Percentiles rank a stretch among this genome's conserved stretches.
These are phyloP conservation scores for Setipinna tenuifilis DNA, from an alignment of 2,797 vertebrate species.

Conservation along the genomic window DNA sequence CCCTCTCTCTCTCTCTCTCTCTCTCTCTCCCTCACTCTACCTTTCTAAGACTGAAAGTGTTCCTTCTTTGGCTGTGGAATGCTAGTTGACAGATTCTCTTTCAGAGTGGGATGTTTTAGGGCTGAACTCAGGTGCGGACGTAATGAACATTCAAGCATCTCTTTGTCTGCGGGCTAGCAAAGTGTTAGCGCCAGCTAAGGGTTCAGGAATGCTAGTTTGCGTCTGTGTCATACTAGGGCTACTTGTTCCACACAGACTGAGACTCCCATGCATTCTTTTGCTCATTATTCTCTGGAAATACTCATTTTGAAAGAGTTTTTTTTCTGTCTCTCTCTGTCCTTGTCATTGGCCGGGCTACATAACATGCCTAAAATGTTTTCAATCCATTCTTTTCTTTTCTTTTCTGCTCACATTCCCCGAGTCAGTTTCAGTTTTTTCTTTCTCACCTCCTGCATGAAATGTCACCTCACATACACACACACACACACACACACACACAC, in stretches of 20 bases:
- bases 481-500: not conserved
- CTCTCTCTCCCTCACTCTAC: conserved; percentile 45
- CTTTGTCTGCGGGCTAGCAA: conserved; percentile 50
- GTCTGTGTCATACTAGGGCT: conserved; percentile 45
- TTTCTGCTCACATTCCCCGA: not conserved
- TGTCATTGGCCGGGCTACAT: not conserved
- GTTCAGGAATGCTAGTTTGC: conserved; percentile 50
- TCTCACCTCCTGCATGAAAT: conserved; percentile 14
- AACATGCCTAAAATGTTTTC: conserved; percentile 17
- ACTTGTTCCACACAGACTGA: conserved; percentile 37
- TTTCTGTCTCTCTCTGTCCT: not conserved
- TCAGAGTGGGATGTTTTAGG: conserved; percentile 46
- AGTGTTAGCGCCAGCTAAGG: conserved; percentile 28
- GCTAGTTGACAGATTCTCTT: conserved; percentile 34
- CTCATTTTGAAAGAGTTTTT: conserved; percentile 12
- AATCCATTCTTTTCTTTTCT: not conserved
- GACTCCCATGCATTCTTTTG: conserved; percentile 58
- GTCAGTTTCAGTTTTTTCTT: conserved; percentile 3
- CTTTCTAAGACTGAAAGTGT: conserved; percentile 40
- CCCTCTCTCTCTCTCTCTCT: conserved; percentile 42
- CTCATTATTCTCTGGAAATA: not conserved
- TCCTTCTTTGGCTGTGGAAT: conserved; percentile 36
- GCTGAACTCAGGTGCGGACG: conserved; percentile 58
- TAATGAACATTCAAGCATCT: conserved; percentile 55
- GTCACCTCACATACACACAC: conserved; percentile 4